phyloP scores from a whole-genome alignment of 2,113 vertebrate species.

The Athene noctua region DNA sequence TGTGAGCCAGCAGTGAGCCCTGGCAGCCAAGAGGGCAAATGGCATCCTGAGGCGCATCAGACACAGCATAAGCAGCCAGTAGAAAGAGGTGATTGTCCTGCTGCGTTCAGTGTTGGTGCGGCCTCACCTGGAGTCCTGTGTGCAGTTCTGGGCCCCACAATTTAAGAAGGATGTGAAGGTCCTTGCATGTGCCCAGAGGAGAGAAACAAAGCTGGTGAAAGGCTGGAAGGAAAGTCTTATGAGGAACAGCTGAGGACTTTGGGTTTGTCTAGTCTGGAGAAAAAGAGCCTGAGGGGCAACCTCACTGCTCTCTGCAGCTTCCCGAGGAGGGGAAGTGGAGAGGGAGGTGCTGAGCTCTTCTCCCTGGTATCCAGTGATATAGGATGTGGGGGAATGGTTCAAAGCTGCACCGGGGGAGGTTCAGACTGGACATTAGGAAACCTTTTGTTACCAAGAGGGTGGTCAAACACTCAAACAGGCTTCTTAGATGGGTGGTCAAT shows the following conservation, averaged over 20 bases:
- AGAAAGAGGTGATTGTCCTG: fast-evolving
- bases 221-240: background rate
- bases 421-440: background rate
- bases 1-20: background rate
- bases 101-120: fast-evolving
- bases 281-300: background rate
- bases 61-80: background rate
- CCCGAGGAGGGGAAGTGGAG: background rate
- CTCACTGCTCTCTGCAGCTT: background rate
- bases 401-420: background rate
- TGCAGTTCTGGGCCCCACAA: background rate
- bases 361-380: background rate
- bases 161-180: background rate
- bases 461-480: background rate
- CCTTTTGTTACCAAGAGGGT: background rate
- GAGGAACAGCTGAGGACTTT: background rate
- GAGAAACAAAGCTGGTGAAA: background rate
- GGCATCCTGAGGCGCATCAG: fast-evolving
- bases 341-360: background rate
- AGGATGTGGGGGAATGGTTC: background rate
- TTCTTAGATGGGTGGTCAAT: background rate
- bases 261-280: background rate
- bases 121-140: background rate
- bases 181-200: background rate
- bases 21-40: background rate